These are phyloP conservation scores for Drosophila fungiperda DNA, from an alignment of 2,888 invertebrate species.

Conservation along the genomic window DNA sequence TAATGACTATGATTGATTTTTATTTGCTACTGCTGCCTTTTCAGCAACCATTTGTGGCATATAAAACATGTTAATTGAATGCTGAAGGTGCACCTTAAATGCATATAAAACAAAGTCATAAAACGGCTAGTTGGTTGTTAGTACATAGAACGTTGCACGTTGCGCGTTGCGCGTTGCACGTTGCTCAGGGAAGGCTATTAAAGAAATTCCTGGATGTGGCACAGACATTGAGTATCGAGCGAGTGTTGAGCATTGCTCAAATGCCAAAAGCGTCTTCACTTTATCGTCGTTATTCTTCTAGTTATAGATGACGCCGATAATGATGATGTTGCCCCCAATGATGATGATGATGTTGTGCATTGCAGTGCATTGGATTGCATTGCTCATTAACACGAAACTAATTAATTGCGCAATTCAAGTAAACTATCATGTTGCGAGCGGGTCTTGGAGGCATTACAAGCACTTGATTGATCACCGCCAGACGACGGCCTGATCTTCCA, in stretches of 20 bases:
- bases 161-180: constrained; percentile 18
- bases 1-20: background rate
- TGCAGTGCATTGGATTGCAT: constrained; percentile 66
- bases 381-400: constrained; percentile 81
- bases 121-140: constrained; percentile 33
- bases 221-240: constrained; percentile 42
- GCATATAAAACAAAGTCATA: constrained; percentile 61
- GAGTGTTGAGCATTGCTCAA: constrained; percentile 27
- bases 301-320: constrained; percentile 22
- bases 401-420: constrained; percentile 80
- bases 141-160: constrained; percentile 6
- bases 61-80: constrained; percentile 26
- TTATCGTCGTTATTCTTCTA: constrained; percentile 12
- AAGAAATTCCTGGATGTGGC: constrained; percentile 70
- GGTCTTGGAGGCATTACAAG: constrained; percentile 44
- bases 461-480: constrained; percentile 73
- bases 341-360: constrained; percentile 11
- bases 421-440: constrained; percentile 73
- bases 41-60: background rate
- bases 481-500: constrained; percentile 58
- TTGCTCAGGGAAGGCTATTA: constrained; percentile 63
- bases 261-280: constrained; percentile 49
- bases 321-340: constrained; percentile 3
- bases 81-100: constrained; percentile 20
- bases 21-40: constrained; percentile 8